Evolutionary conservation across 2,797 vertebrate species (phyloP).

Genomic region (Eidolon dupreanum): DNA sequence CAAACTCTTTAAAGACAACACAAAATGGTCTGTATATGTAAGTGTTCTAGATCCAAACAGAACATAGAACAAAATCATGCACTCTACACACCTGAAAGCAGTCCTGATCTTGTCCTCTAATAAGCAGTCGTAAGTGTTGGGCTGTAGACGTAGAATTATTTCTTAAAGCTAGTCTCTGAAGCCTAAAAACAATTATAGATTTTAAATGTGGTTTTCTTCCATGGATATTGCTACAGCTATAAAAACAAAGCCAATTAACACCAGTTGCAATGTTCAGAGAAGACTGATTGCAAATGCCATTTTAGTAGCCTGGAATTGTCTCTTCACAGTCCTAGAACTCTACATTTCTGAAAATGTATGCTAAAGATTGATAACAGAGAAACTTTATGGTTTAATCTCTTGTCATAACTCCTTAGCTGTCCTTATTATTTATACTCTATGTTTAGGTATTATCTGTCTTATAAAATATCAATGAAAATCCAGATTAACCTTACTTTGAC

Average conservation of each 20-base stretch:
- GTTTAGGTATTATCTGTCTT: background rate
- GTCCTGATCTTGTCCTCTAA: slow-evolving; percentile 97
- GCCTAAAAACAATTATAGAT: slow-evolving; percentile 86
- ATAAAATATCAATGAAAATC: slow-evolving; percentile 9
- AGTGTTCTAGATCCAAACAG: background rate
- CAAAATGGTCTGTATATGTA: background rate
- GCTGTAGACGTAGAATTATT: slow-evolving; percentile 90
- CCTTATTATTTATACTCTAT: background rate
- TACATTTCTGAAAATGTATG: background rate
- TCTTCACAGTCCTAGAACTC: background rate
- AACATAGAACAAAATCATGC: background rate
- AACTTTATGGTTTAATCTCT: background rate
- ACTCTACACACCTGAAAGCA: slow-evolving; percentile 93
- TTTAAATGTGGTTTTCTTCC: slow-evolving; percentile 20
- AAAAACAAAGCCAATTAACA: slow-evolving; percentile 3
- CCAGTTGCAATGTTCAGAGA: background rate
- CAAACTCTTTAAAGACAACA: background rate
- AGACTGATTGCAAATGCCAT: background rate
- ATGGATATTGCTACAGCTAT: background rate
- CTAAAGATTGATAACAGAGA: background rate
- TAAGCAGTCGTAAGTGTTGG: slow-evolving; percentile 93
- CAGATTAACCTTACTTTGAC: background rate
- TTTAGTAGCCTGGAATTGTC: background rate
- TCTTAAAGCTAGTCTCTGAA: slow-evolving; percentile 94
- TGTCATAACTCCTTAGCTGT: background rate